These are phyloP conservation scores for Podarcis cretensis DNA, from an alignment of 2,113 vertebrate species.

Conservation along the genomic window DNA sequence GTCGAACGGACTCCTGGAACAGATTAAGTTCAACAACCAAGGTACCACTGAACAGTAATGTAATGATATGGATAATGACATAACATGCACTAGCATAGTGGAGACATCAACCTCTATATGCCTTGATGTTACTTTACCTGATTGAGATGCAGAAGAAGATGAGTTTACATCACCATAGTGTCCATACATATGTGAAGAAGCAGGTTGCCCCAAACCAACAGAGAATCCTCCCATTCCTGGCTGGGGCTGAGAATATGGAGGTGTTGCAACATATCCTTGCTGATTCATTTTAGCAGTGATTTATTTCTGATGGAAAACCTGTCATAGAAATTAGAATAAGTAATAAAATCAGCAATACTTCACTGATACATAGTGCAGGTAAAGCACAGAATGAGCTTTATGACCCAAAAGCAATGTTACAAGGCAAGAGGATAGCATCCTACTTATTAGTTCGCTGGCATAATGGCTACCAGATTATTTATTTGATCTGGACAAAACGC, in stretches of 20 bases:
- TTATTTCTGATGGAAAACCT: slow-evolving; percentile 56
- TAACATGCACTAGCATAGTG: neutral
- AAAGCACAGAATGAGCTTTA: fast-evolving
- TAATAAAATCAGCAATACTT: neutral
- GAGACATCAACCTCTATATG: neutral
- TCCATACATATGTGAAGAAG: slow-evolving; percentile 81
- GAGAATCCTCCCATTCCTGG: slow-evolving; percentile 88
- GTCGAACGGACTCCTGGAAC: too few species aligned
- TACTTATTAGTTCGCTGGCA: neutral
- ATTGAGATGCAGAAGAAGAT: slow-evolving; percentile 65
- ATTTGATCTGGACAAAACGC: neutral
- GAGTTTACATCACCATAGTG: slow-evolving; percentile 83
- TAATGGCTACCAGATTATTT: neutral
- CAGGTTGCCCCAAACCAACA: slow-evolving; percentile 77
- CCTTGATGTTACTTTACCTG: slow-evolving; percentile 77
- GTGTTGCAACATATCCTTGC: slow-evolving; percentile 92
- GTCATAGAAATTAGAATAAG: slow-evolving; percentile 61
- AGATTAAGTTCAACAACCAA: too few species aligned
- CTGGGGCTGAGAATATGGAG: slow-evolving; percentile 91
- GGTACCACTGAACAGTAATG: too few species aligned
- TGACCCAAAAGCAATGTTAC: neutral
- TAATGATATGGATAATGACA: fast-evolving
- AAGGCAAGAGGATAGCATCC: neutral
- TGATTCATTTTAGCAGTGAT: slow-evolving; percentile 87
- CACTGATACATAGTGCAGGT: neutral